A percentile compares a stretch with the other conserved stretches of the same genome.
phyloP scores from a whole-genome alignment of 23 tunicate species.

The Pegea sp. region DNA sequence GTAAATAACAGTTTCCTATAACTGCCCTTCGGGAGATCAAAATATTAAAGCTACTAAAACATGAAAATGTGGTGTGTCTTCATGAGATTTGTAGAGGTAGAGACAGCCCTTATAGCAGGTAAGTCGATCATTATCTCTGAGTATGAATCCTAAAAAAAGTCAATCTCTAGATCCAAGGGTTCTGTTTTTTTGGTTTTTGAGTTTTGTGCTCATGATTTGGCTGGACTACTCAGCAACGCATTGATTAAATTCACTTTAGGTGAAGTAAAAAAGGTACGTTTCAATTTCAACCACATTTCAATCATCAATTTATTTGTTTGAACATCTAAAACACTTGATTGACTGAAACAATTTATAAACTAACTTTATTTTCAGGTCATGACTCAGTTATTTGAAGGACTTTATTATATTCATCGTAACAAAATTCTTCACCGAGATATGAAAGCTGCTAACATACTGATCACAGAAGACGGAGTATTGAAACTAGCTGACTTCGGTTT shows the following conservation, averaged over 20 bases:
- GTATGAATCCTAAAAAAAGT: background rate
- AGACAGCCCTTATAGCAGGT: constrained; percentile 72
- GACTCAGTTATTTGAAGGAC: constrained; percentile 88
- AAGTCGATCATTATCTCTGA: background rate
- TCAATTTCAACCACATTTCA: background rate
- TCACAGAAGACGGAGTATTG: constrained; percentile 64
- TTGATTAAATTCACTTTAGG: constrained; percentile 85
- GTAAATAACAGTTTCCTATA: constrained; percentile 96
- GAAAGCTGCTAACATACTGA: constrained; percentile 96
- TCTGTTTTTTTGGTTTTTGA: constrained; percentile 92
- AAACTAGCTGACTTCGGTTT: constrained; percentile 96
- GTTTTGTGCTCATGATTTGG: constrained; percentile 94
- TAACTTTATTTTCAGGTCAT: constrained; percentile 45
- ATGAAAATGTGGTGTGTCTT: constrained; percentile 76
- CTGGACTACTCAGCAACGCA: constrained; percentile 82
- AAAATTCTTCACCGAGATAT: constrained; percentile 94
- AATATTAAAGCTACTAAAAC: constrained; percentile 65
- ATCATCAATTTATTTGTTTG: too few relatives aligned
- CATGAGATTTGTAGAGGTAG: constrained; percentile 86
- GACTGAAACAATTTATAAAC: too few relatives aligned
- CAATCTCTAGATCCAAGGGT: constrained; percentile 50
- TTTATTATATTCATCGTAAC: constrained; percentile 86
- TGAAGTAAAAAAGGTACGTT: constrained; percentile 86
- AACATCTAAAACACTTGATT: too few relatives aligned
- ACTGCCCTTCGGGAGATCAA: constrained; percentile 95